Evolutionary conservation across 1,140 invertebrate species (phyloP).

Genomic region (Forficula auricularia): DNA sequence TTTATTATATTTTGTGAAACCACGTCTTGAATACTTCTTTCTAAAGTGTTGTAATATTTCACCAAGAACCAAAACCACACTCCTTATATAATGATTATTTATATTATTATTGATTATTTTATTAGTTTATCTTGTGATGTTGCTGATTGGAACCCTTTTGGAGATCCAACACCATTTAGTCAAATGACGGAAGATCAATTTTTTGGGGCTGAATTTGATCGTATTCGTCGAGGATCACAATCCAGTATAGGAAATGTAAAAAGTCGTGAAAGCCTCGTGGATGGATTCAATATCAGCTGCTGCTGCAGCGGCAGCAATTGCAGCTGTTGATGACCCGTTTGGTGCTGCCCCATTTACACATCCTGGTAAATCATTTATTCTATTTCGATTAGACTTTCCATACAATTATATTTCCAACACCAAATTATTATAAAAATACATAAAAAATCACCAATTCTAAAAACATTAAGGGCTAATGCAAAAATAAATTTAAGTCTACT

Average conservation of each 20-base stretch:
- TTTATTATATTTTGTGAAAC: too few relatives aligned
- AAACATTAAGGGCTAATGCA: too few relatives aligned
- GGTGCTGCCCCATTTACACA: constrained; percentile 62
- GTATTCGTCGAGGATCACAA: constrained; percentile 60
- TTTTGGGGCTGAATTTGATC: constrained; percentile 74
- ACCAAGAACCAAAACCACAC: too few relatives aligned
- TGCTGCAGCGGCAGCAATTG: constrained; percentile 51
- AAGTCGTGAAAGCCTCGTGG: constrained; percentile 53
- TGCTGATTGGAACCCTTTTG: constrained; percentile 65
- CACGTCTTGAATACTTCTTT: too few relatives aligned
- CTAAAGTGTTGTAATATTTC: too few relatives aligned
- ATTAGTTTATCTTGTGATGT: constrained; percentile 38
- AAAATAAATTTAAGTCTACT: too few relatives aligned
- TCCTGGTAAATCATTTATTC: constrained; percentile 31
- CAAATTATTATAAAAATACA: too few relatives aligned
- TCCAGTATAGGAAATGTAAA: constrained; percentile 62
- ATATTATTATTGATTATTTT: constrained; percentile 12
- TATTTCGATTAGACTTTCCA: too few relatives aligned
- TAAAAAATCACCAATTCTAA: too few relatives aligned
- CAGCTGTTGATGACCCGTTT: constrained; percentile 54
- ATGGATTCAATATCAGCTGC: constrained; percentile 46
- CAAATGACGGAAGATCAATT: constrained; percentile 65
- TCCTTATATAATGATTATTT: too few relatives aligned
- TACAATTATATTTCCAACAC: too few relatives aligned
- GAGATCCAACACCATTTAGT: constrained; percentile 46